Evolutionary conservation across 2,888 invertebrate species (phyloP).

Genomic region (Cyclophora albipunctata): DNA sequence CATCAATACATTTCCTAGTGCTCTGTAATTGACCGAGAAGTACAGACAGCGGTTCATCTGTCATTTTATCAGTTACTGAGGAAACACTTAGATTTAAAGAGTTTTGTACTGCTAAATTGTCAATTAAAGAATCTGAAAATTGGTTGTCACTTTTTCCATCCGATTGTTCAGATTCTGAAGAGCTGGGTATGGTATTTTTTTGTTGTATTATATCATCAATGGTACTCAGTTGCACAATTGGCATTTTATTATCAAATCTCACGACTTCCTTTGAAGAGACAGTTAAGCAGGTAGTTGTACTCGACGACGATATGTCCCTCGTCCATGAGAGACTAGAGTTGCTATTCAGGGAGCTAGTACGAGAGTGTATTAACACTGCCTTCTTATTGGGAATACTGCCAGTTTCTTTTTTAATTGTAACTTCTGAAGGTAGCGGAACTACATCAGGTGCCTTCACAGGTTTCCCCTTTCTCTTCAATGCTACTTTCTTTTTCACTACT

Average conservation of each 20-base stretch:
- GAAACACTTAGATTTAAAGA: too few relatives aligned
- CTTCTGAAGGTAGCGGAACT: slow-evolving; percentile 3
- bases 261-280: slow-evolving; percentile 41
- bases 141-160: too few relatives aligned
- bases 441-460: background rate
- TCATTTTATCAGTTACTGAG: too few relatives aligned
- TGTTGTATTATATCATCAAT: slow-evolving; percentile 13
- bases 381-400: too few relatives aligned
- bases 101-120: too few relatives aligned
- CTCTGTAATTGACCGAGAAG: too few relatives aligned
- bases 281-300: slow-evolving; percentile 39
- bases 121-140: background rate
- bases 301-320: slow-evolving; percentile 51
- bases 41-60: too few relatives aligned
- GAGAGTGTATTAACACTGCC: slow-evolving; percentile 10
- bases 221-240: slow-evolving; percentile 37
- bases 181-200: background rate
- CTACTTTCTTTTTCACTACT: background rate
- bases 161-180: background rate
- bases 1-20: too few relatives aligned
- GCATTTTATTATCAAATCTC: slow-evolving; percentile 47
- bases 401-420: too few relatives aligned
- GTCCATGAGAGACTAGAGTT: slow-evolving; percentile 49
- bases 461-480: background rate
- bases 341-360: slow-evolving; percentile 32